These are phyloP conservation scores for Pteria penguin DNA, from an alignment of 2,888 invertebrate genomes.

Conservation along the genomic window DNA sequence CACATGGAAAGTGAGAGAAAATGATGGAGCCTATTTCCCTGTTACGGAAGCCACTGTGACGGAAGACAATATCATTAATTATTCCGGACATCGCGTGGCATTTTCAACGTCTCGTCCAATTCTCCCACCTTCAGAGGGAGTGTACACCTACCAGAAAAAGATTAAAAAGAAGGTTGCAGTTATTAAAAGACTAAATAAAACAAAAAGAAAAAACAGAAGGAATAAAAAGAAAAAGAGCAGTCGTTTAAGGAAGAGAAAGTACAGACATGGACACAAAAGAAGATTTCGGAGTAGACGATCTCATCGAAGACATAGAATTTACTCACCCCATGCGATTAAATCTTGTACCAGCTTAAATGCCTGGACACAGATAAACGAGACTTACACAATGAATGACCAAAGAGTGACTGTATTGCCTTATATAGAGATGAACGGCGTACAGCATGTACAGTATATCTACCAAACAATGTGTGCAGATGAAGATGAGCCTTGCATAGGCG, in stretches of 20 bases:
- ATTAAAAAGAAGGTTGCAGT: not conserved
- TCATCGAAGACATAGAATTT: not conserved
- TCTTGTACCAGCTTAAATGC: constrained; percentile 38
- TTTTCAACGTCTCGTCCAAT: constrained; percentile 23
- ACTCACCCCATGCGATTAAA: constrained; percentile 17
- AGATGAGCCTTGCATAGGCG: constrained; percentile 30
- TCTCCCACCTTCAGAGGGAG: constrained; percentile 31
- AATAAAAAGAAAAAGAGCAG: constrained; percentile 19
- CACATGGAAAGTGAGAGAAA: constrained; percentile 31
- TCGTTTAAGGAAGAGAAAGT: not conserved
- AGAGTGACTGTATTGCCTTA: constrained; percentile 36
- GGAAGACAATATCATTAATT: too few relatives aligned
- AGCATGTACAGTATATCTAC: constrained; percentile 38
- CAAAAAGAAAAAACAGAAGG: not conserved
- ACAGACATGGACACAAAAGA: constrained; percentile 23
- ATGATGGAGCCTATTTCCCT: constrained; percentile 35
- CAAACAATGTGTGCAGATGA: constrained; percentile 35
- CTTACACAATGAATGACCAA: constrained; percentile 28
- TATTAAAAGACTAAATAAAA: not conserved
- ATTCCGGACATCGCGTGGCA: constrained; percentile 29
- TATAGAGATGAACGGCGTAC: constrained; percentile 8
- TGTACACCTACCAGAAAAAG: not conserved
- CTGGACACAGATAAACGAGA: constrained; percentile 34
- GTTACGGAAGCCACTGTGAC: constrained; percentile 8
- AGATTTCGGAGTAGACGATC: constrained; percentile 34